These are phyloP conservation scores for Amphipoea lucens DNA, from an alignment of 2,888 invertebrate species.

Conservation along the genomic window DNA sequence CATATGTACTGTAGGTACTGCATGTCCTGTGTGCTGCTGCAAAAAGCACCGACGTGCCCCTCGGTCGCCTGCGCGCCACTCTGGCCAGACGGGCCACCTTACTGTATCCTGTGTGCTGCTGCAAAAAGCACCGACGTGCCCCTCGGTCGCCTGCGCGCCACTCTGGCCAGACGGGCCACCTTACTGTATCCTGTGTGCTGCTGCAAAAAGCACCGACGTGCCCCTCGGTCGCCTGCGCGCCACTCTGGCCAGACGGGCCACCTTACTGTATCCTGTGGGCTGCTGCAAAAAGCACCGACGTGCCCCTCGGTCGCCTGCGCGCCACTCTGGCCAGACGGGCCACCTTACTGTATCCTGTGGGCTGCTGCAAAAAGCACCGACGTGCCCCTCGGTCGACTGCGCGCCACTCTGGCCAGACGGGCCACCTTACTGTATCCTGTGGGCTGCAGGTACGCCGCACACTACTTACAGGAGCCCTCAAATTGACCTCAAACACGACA, in stretches of 20 bases:
- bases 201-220: neutral
- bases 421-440: conserved; percentile 60
- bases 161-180: conserved; percentile 37
- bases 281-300: neutral
- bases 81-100: conserved; percentile 41
- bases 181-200: conserved; percentile 58
- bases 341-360: conserved; percentile 63
- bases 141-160: neutral
- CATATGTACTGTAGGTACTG: conserved; percentile 57
- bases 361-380: conserved; percentile 52
- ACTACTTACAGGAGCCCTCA: conserved; percentile 20
- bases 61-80: neutral
- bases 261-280: conserved; percentile 59
- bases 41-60: conserved; percentile 69
- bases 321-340: conserved; percentile 32
- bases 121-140: neutral
- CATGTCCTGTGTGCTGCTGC: conserved; percentile 58
- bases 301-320: conserved; percentile 1
- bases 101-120: no score
- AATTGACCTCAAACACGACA: conserved; percentile 24
- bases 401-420: conserved; percentile 26
- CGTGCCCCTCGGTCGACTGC: conserved; percentile 2
- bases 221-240: conserved; percentile 1
- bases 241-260: conserved; percentile 33
- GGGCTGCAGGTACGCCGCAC: conserved; percentile 19